phyloP scores from a whole-genome alignment of 2,113 vertebrate species.

The Myrmecophaga tridactyla region DNA sequence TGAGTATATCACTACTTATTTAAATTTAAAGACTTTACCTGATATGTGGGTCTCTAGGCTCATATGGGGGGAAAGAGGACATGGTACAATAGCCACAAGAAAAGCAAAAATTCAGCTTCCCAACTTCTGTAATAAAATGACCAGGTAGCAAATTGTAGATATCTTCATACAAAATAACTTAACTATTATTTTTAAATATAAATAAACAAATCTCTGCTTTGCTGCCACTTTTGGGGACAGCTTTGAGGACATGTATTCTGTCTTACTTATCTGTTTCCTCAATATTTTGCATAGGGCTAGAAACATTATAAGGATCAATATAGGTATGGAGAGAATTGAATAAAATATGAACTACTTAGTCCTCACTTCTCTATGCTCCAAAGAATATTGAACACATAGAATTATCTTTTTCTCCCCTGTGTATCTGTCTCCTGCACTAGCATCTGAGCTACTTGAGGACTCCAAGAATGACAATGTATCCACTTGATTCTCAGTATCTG shows the following conservation, averaged over 20 bases:
- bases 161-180: not conserved
- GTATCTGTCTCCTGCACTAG: not conserved
- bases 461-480: not conserved
- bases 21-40: constrained; percentile 56
- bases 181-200: not conserved
- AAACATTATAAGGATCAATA: not conserved
- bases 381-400: not conserved
- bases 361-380: not conserved
- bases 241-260: not conserved
- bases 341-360: not conserved
- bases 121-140: constrained; percentile 44
- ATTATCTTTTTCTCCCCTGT: not conserved
- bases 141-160: constrained; percentile 9
- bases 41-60: not conserved
- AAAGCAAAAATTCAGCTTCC: constrained; percentile 12
- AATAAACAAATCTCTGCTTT: not conserved
- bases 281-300: not conserved
- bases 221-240: not conserved
- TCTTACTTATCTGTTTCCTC: not conserved
- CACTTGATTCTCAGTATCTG: not conserved
- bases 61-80: not conserved
- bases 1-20: constrained; percentile 61
- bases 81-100: not conserved
- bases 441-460: not conserved
- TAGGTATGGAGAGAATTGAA: not conserved